Base-by-base conservation (phyloP, 2,888 invertebrate species). In the Mythimna albipuncta region DNA sequence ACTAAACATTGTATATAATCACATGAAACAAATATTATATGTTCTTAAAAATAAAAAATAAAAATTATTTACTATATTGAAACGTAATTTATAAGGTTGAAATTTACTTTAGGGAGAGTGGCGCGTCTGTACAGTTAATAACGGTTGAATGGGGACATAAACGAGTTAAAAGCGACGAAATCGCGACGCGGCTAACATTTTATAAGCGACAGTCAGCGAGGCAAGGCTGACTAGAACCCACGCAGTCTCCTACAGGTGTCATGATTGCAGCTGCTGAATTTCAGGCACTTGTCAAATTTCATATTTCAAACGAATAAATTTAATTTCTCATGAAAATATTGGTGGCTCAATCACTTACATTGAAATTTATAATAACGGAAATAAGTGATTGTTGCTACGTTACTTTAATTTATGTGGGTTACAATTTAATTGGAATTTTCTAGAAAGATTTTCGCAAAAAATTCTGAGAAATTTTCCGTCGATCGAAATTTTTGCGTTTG, bases 191-290 rank as follows among this genome's bases (percentile, higher is more conserved):
- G 38, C 13, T 62, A 75, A 79, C 72, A 79, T 75, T 86, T 76
- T 72, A 73, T 64, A 79, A 77, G 72, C 75, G 77, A 64, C 73
- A 74, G 58, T 35, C 61, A 47, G 44, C 63, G 59, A 81, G 59
- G 21, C 44, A 59, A 61, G 41, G 26, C 47, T 65, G 57, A 13
- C 63, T 63, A 57, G 47, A 71, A 67, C 72, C 64, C 69, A 86
- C 78, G 70, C 64, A 54, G 68, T 75, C 55, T 70, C 72, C 84
- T 73, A 86, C 85, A 86, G 83, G 85, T 86, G 87, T 85, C 83
- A 82, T 19, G 16, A 59, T 73, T 71, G 73, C 78, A 84, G 75
- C 67, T 79, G 76, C 66, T 52, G 52, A 58, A 64, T 75, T 54
- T 65, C 64, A 71, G 59, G 55, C 35, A 67, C 50, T 58, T 63